Percentiles rank a stretch among this genome's conserved stretches.
Evolutionary conservation across 2,888 invertebrate species (phyloP).

Genomic region (Agonum fuliginosum): DNA sequence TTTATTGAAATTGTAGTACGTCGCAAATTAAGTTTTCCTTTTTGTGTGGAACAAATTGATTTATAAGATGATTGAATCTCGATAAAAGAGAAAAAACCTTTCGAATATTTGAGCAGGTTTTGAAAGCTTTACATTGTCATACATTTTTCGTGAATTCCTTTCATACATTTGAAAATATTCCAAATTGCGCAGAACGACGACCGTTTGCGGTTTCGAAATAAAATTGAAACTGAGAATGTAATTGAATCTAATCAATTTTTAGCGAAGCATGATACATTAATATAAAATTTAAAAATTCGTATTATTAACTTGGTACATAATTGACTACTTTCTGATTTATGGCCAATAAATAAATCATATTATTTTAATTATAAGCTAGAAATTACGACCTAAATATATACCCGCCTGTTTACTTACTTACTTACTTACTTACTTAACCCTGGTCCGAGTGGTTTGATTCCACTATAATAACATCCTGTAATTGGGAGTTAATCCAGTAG

Average conservation of each 20-base stretch:
- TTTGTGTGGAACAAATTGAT: slow-evolving; percentile 23
- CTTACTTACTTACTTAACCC: too few relatives aligned
- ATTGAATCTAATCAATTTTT: too few relatives aligned
- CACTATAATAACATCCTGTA: too few relatives aligned
- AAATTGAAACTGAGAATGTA: too few relatives aligned
- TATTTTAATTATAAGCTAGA: too few relatives aligned
- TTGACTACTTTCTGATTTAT: background rate
- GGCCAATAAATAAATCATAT: too few relatives aligned
- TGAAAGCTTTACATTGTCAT: slow-evolving; percentile 37
- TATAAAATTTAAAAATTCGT: background rate
- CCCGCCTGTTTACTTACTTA: too few relatives aligned
- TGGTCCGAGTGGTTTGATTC: too few relatives aligned
- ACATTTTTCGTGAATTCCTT: slow-evolving; percentile 4
- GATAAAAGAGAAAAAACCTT: slow-evolving; percentile 4
- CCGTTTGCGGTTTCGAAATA: too few relatives aligned
- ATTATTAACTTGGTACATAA: background rate
- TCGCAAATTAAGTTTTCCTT: slow-evolving; percentile 7
- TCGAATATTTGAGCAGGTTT: slow-evolving; percentile 28
- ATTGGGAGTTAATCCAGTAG: too few relatives aligned
- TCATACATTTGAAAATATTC: background rate
- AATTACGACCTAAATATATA: too few relatives aligned
- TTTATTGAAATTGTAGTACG: slow-evolving; percentile 12
- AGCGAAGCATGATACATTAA: background rate
- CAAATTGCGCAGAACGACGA: background rate
- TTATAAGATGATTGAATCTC: slow-evolving; percentile 36